Evolutionary conservation across 1,140 invertebrate species (phyloP).

Genomic region (Phortica variegata): DNA sequence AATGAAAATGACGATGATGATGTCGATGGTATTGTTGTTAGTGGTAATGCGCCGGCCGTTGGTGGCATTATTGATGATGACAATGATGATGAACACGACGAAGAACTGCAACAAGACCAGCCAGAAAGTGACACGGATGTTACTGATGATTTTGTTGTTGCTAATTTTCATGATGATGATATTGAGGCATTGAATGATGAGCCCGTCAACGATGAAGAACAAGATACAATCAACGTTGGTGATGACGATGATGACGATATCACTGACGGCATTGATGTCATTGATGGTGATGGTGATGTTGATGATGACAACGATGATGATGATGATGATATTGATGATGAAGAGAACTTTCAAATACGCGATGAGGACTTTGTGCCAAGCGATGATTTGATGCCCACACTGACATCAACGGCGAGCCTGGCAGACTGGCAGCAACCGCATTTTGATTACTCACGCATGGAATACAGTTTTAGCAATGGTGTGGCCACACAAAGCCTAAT

Average conservation of each 20-base stretch:
- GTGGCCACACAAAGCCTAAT: slow-evolving; percentile 47
- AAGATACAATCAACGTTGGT: too few relatives aligned
- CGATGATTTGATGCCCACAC: slow-evolving; percentile 17
- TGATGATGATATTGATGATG: slow-evolving; percentile 37
- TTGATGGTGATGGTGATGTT: background rate
- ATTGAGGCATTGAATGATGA: slow-evolving; percentile 21
- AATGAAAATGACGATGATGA: slow-evolving; percentile 6
- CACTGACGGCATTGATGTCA: slow-evolving; percentile 19
- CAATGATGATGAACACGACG: slow-evolving; percentile 6
- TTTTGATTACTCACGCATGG: slow-evolving; percentile 56
- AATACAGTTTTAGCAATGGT: slow-evolving; percentile 51
- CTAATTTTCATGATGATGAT: too few relatives aligned
- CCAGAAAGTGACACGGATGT: slow-evolving; percentile 17
- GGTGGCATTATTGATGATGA: slow-evolving; percentile 28
- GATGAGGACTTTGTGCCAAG: slow-evolving; percentile 49
- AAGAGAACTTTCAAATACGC: slow-evolving; percentile 11
- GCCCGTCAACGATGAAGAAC: slow-evolving; percentile 20
- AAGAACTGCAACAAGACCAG: slow-evolving; percentile 8
- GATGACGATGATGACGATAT: slow-evolving; percentile 23
- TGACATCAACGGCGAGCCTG: slow-evolving; percentile 6
- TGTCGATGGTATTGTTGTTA: slow-evolving; percentile 1
- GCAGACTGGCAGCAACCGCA: slow-evolving; percentile 44
- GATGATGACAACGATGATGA: slow-evolving; percentile 15
- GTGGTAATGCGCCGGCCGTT: slow-evolving; percentile 27
- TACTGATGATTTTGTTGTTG: slow-evolving; percentile 3